Percentiles rank a stretch among this genome's conserved stretches.
phyloP scores from a whole-genome alignment of 2,113 vertebrate species.

The Pogona vitticeps region DNA sequence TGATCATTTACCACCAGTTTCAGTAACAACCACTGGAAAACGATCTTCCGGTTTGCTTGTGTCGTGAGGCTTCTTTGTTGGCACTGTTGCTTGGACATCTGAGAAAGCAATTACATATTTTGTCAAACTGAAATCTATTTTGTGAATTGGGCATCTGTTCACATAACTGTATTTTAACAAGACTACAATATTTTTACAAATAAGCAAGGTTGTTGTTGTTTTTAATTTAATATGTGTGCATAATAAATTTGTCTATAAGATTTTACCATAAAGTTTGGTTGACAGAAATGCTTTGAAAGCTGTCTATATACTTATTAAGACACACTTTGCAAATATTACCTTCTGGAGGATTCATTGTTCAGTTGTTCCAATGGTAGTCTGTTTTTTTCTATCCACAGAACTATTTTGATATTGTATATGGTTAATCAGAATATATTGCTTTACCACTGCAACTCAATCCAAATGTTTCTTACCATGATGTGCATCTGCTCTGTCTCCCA shows the following conservation, averaged over 20 bases:
- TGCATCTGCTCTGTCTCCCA: conserved; percentile 65
- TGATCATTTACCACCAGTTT: conserved; percentile 80
- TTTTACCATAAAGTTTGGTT: conserved; percentile 19
- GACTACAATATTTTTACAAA: not conserved
- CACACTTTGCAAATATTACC: conserved; percentile 21
- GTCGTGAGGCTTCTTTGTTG: conserved; percentile 74
- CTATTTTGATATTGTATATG: not conserved
- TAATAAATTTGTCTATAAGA: conserved; percentile 10
- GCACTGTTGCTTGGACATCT: conserved; percentile 76
- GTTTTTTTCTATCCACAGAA: conserved; percentile 19
- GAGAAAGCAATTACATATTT: conserved; percentile 51
- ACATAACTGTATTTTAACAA: not conserved
- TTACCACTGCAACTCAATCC: conserved; percentile 24
- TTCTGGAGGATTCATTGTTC: conserved; percentile 36
- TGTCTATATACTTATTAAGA: conserved; percentile 23
- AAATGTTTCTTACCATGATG: conserved; percentile 66
- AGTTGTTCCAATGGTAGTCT: conserved; percentile 33
- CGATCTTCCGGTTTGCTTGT: conserved; percentile 77
- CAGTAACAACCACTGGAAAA: conserved; percentile 78
- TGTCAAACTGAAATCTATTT: not conserved
- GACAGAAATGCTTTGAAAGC: conserved; percentile 32
- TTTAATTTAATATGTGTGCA: conserved; percentile 1
- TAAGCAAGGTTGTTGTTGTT: not conserved
- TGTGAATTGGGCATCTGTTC: not conserved
- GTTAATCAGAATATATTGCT: conserved; percentile 22